phyloP scores from a whole-genome alignment of 2,888 invertebrate species.

The Eupelmus urozonus region DNA sequence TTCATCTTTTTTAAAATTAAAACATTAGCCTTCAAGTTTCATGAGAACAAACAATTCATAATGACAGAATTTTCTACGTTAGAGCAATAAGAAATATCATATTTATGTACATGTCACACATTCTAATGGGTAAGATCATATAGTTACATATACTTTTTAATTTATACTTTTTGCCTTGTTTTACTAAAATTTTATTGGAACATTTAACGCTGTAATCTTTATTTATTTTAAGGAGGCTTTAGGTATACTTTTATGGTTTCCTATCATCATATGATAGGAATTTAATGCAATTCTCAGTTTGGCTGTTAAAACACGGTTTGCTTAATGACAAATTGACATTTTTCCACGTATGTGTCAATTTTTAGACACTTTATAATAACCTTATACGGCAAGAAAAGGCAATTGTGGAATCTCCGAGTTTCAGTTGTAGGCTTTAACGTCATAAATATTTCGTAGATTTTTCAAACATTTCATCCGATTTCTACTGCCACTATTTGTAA shows the following conservation, averaged over 20 bases:
- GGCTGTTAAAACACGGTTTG: conserved; percentile 66
- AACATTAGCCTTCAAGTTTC: no score
- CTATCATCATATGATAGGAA: conserved; percentile 16
- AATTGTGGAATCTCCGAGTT: conserved; percentile 19
- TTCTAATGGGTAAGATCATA: conserved; percentile 1
- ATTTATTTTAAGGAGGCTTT: not conserved
- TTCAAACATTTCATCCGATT: not conserved
- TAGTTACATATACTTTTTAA: conserved; percentile 1
- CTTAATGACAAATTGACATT: conserved; percentile 69
- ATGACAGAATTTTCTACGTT: not conserved
- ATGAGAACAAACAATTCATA: no score
- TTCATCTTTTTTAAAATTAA: no score
- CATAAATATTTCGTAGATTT: not conserved
- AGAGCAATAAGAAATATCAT: conserved; percentile 12
- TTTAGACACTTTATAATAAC: conserved; percentile 3
- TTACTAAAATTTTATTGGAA: conserved; percentile 11
- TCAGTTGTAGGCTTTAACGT: conserved; percentile 10
- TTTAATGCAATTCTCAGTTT: conserved; percentile 62
- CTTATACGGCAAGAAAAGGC: conserved; percentile 37
- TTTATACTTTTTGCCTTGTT: conserved; percentile 32
- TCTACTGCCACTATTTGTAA: not conserved
- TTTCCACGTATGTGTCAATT: conserved; percentile 26
- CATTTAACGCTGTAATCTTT: conserved; percentile 16
- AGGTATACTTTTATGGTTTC: conserved; percentile 9
- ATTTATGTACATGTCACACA: conserved; percentile 14